Evolutionary conservation across 2,888 invertebrate genomes (phyloP), one percentile per base, ranked within the genome.

Genomic region (Pocota personata): DNA sequence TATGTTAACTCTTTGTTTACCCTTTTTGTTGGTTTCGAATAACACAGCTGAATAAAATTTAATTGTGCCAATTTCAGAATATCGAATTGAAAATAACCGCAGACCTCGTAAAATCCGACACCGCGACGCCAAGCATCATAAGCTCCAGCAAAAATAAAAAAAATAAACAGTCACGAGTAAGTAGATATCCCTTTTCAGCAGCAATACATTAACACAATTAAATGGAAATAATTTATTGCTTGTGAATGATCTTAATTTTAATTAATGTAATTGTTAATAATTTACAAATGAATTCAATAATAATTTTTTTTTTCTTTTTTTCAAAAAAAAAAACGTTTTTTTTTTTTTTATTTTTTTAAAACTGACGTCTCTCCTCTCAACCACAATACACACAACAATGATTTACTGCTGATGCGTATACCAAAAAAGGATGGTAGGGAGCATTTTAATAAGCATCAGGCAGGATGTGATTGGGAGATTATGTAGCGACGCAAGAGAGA

Each of bases 241-340:
- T 24, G 72, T 32, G 52, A 82, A 76, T 86, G 82, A 86, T 86
- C 86, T 86, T 86, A 76, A 86, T 86, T 86, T 82, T 62, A 76
- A 82, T 77, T 72, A 76, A 82, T 82, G 55, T 72, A 67, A 80
- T 80, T 82, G 82, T 77, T 67, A 82, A 82, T 82, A 86, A 86
- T 77, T 86, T 27, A 58, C 62, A 55, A 66, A 62, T 73, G 62
- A 75, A 76, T 71, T 80, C 37, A 73, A 62, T 30, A 50, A 32
- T 1, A 67, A 24, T 3, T 3, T 3, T 24, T 3, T 24, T 24
- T 24, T 24, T n/a, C n/a, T n/a, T n/a, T n/a, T n/a, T n/a, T n/a
- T n/a, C n/a, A n/a, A n/a, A n/a, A n/a, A 62, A 64, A 35, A 50
- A 24, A 72, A 5, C 8, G n/a, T 57, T 58, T 35, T 16, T 24